These are phyloP conservation scores for Cavia aperea DNA, from an alignment of 2,113 vertebrate species.

Conservation along the genomic window DNA sequence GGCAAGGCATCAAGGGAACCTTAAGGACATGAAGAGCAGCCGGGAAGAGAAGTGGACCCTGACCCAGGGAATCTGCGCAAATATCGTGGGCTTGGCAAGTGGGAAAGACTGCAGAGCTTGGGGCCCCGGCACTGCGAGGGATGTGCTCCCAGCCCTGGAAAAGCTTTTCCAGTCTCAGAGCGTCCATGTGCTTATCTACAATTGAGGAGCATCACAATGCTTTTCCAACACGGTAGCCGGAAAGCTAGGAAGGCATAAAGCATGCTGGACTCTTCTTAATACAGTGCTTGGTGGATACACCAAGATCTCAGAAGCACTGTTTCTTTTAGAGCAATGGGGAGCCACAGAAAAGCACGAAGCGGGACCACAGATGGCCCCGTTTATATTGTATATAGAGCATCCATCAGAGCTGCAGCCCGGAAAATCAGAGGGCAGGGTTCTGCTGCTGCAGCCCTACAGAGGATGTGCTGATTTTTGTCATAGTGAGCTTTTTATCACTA, in stretches of 20 bases:
- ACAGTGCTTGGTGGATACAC: fast-evolving
- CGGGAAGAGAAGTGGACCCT: not conserved
- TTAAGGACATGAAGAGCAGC: not conserved
- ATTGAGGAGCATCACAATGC: not conserved
- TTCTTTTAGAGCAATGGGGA: not conserved
- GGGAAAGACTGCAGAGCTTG: not conserved
- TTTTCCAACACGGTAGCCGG: not conserved
- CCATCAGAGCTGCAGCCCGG: not conserved
- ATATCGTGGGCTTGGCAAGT: not conserved
- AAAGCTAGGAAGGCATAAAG: not conserved
- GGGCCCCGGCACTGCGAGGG: not conserved
- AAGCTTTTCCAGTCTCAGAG: not conserved
- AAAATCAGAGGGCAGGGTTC: not conserved
- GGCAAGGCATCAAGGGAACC: not conserved
- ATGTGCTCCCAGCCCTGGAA: not conserved
- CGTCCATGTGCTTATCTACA: not conserved
- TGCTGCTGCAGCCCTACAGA: not conserved
- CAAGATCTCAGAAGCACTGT: not conserved
- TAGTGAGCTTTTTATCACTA: not conserved
- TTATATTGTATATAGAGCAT: not conserved
- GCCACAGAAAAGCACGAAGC: not conserved
- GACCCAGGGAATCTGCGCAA: not conserved
- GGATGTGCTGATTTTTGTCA: not conserved
- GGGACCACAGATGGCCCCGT: not conserved
- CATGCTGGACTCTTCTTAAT: not conserved